Percentiles rank a stretch among this genome's conserved stretches.
Conservation (phyloP, 2,113 vertebrate genomes). For the Corvus cornix region DNA sequence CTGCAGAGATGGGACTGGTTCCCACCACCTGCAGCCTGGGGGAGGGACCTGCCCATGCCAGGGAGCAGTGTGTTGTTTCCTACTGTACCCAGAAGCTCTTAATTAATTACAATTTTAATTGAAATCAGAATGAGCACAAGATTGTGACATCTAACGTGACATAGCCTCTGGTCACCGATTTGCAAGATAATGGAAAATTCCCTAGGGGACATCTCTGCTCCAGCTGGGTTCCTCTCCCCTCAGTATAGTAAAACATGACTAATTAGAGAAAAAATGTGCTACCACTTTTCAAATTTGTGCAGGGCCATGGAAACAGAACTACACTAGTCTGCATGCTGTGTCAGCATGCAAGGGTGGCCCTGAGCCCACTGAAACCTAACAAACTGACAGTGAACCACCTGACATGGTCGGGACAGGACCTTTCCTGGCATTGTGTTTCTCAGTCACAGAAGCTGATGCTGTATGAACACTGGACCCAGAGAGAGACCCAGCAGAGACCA, state of each 20-base stretch:
- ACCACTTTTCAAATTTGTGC: background rate
- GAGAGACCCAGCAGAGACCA: background rate
- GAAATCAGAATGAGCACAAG: background rate
- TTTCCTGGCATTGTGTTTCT: background rate
- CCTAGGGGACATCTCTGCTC: background rate
- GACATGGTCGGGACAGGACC: no score
- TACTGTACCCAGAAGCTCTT: background rate
- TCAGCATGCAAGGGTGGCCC: background rate
- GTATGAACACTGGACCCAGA: background rate
- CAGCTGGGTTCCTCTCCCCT: background rate
- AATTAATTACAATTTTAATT: background rate
- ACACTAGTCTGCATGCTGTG: fast-evolving
- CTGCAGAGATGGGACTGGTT: background rate
- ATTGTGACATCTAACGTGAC: background rate
- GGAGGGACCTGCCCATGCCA: background rate
- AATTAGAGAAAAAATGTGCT: background rate
- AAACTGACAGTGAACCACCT: background rate
- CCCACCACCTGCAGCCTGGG: background rate
- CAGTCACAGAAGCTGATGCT: background rate
- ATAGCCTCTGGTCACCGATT: background rate
- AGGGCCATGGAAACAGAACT: background rate
- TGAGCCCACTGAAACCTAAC: background rate
- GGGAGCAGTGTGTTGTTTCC: background rate
- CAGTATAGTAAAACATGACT: background rate
- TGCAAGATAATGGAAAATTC: background rate